A percentile compares a stretch with the other conserved stretches of the same genome.
These are phyloP conservation scores for Xenotilapia leptura DNA, from an alignment of 2,113 vertebrate genomes.

Conservation along the genomic window DNA sequence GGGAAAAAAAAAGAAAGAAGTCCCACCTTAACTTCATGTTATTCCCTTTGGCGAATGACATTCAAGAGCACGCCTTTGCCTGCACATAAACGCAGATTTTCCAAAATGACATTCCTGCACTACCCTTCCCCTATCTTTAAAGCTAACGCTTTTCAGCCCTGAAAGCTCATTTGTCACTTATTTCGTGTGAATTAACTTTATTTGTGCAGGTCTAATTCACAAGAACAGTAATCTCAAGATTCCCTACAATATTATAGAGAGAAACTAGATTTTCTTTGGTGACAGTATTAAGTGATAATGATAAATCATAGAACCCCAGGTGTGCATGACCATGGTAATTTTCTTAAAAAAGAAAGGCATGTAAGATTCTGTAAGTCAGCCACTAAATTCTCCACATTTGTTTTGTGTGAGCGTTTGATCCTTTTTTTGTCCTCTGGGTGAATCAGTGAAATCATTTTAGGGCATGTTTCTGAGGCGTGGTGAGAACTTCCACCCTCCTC, in stretches of 20 bases:
- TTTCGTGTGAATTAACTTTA: not conserved
- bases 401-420: not conserved
- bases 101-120: slow-evolving; percentile 29
- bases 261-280: not conserved
- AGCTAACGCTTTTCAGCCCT: not conserved
- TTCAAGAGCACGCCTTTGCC: slow-evolving; percentile 18
- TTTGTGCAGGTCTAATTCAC: not conserved
- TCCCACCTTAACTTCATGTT: not conserved
- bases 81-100: not conserved
- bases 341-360: not conserved
- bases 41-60: not conserved
- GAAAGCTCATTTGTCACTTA: not conserved
- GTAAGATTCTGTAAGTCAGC: not conserved
- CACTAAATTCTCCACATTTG: not conserved
- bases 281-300: not conserved
- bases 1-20: not conserved
- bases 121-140: not conserved
- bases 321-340: not conserved
- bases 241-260: not conserved
- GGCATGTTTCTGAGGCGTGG: slow-evolving; percentile 20
- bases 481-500: not conserved
- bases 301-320: not conserved
- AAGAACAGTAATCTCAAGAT: not conserved
- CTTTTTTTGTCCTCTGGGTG: not conserved
- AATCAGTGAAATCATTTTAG: not conserved